A percentile compares a stretch with the other conserved stretches of the same genome.
Conservation (phyloP, 2,888 invertebrate species). For the Cyrtodaria siliqua region DNA sequence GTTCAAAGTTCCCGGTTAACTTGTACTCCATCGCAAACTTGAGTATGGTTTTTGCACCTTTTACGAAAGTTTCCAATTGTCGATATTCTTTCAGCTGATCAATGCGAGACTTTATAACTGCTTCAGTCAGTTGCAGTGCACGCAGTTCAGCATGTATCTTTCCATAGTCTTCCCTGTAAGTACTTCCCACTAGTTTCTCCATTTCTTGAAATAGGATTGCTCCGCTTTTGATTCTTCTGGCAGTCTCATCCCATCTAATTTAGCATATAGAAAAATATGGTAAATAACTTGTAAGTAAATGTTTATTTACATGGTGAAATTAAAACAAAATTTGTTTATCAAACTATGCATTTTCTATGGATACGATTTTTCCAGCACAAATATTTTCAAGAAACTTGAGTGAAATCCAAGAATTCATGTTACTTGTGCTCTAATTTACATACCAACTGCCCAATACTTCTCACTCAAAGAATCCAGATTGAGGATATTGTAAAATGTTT, state of each 20-base stretch:
- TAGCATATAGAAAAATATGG: too few relatives aligned
- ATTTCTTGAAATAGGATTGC: conserved; percentile 20
- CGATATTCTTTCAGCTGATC: conserved; percentile 59
- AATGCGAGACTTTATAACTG: conserved; percentile 21
- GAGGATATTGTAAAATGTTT: too few relatives aligned
- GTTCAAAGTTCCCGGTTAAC: conserved; percentile 58
- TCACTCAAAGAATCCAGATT: too few relatives aligned
- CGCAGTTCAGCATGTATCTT: conserved; percentile 24
- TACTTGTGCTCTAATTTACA: too few relatives aligned
- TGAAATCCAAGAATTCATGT: too few relatives aligned
- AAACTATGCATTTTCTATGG: too few relatives aligned
- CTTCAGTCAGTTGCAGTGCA: conserved; percentile 10
- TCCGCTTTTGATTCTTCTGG: conserved; percentile 17
- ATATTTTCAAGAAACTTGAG: too few relatives aligned
- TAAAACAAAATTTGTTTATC: too few relatives aligned
- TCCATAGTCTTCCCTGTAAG: conserved; percentile 17
- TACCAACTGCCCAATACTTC: too few relatives aligned
- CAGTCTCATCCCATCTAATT: conserved; percentile 17
- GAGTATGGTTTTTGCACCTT: conserved; percentile 61
- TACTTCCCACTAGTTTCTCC: conserved; percentile 17
- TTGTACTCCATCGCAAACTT: conserved; percentile 39
- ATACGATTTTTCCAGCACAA: too few relatives aligned
- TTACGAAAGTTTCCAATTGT: conserved; percentile 50
- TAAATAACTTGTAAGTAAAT: too few relatives aligned
- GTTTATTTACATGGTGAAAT: too few relatives aligned